Base-by-base conservation (phyloP, 2,113 vertebrate genomes). In the Otolemur garnettii region DNA sequence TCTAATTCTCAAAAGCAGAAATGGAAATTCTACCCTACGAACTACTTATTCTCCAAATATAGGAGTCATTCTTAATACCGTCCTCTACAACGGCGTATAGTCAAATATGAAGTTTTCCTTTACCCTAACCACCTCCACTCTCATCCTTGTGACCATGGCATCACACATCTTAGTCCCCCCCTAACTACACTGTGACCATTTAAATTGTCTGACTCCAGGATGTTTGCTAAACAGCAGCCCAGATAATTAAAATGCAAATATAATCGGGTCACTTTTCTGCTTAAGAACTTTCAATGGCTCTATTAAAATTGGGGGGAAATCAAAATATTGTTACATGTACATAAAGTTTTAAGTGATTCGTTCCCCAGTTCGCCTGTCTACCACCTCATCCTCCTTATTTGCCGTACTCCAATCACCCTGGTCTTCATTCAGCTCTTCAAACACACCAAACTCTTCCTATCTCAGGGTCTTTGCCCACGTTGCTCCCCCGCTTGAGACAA, bases 1-100 rank as follows among this genome's bases (percentile, higher is more conserved):
- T 81, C n/a, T 87, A 24, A 19, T 60, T 94, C 21, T 94, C 75
- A 50, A 60, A 96, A 83, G 19, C 86, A 14, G 53, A 81, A 66
- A 50, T 59, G 35, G 42, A 55, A 60, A 69, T 14, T 72, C 8
- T 55, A 17, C 90, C 10, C 4, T 82, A 53, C 14, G 8, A 30
- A 7, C 80, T 85, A 26, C 18, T 59, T 14, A 18, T 26, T 71
- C 18, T 68, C 28, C 13, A 62, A 75, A 93, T 50, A 24, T 78
- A 26, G 57, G 17, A 82, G 2, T 91, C 38, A n/a, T 78, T 71
- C 28, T 93, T 86, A 81, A 55, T 14, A 78, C 21, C 53, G 87
- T 30, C 42, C 26, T 84, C 35, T 81, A 55, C 19, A 62, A 66
- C 17, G 38, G 26, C 72, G 68, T 42, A 60, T 85, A 72, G 59